phyloP scores from a whole-genome alignment of 2,888 invertebrate genomes.

The Plebejus melissa region DNA sequence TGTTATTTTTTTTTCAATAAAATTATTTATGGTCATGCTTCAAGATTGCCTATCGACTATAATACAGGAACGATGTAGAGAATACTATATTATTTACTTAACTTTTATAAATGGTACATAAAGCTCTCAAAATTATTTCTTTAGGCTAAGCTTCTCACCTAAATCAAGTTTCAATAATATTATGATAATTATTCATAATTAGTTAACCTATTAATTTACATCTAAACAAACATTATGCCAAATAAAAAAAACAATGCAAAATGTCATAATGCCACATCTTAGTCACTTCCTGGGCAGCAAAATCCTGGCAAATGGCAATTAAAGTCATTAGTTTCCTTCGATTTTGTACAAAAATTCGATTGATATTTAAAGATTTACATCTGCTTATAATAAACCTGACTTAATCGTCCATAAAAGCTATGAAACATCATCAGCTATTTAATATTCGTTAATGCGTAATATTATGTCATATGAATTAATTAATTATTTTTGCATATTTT shows the following conservation, averaged over 20 bases:
- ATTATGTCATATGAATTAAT: conserved; percentile 20
- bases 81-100: too few species aligned
- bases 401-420: conserved; percentile 13
- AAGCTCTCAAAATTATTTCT: not conserved
- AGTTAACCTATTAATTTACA: conserved; percentile 1
- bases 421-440: conserved; percentile 5
- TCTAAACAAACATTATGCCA: not conserved
- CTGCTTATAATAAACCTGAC: conserved; percentile 16
- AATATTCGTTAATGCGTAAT: not conserved
- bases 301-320: not conserved
- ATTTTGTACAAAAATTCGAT: conserved; percentile 9
- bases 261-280: conserved; percentile 21
- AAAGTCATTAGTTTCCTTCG: conserved; percentile 1
- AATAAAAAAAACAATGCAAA: conserved; percentile 25
- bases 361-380: conserved; percentile 24
- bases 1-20: not conserved
- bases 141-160: not conserved
- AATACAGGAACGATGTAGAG: too few species aligned
- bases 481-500: not conserved
- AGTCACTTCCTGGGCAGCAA: conserved; percentile 16
- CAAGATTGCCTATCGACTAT: too few species aligned
- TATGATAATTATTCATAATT: not conserved
- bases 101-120: too few species aligned
- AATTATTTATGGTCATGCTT: too few species aligned
- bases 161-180: not conserved